Evolutionary conservation across 2,113 vertebrate species (phyloP).

Genomic region (Oenanthe melanoleuca): DNA sequence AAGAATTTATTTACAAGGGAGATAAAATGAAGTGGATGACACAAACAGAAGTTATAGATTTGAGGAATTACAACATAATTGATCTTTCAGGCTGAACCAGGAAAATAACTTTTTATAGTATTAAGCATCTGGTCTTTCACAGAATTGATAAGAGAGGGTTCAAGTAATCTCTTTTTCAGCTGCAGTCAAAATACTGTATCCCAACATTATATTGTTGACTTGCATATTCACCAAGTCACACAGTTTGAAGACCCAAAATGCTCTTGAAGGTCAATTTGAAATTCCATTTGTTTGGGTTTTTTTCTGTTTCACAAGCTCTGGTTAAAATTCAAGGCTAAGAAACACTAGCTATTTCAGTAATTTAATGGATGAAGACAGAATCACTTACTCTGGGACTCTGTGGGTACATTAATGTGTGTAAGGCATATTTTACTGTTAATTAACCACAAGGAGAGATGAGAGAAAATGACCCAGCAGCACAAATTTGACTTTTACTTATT

Average conservation of each 20-base stretch:
- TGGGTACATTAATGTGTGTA: background rate
- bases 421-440: slow-evolving; percentile 72
- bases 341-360: slow-evolving; percentile 16
- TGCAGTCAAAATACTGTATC: background rate
- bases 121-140: background rate
- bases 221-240: background rate
- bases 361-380: slow-evolving; percentile 56
- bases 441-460: slow-evolving; percentile 66
- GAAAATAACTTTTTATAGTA: background rate
- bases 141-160: background rate
- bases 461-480: slow-evolving; percentile 56
- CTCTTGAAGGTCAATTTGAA: background rate
- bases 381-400: slow-evolving; percentile 44
- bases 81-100: background rate
- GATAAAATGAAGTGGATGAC: background rate
- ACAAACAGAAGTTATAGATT: background rate
- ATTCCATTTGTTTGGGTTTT: background rate
- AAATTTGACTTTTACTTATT: slow-evolving; percentile 69
- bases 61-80: background rate
- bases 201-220: background rate
- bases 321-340: slow-evolving; percentile 16
- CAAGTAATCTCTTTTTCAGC: background rate
- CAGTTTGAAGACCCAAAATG: background rate
- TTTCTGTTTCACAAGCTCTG: background rate
- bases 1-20: background rate